Conservation (phyloP, 2,888 invertebrate genomes). For the Mallateleia sp. region DNA sequence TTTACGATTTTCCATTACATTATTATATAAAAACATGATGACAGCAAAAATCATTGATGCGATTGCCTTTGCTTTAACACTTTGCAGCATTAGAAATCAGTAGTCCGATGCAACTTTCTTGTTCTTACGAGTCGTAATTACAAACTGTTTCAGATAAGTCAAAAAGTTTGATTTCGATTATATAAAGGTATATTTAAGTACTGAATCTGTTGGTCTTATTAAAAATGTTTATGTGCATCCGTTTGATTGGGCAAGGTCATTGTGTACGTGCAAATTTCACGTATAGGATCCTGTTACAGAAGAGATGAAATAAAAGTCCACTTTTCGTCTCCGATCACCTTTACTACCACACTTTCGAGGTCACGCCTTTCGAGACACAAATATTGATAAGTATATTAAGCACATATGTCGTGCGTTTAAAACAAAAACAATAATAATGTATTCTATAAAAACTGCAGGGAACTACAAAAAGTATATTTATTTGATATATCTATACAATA, state of each 20-base stretch:
- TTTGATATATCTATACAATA: no score
- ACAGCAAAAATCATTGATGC: slow-evolving; percentile 47
- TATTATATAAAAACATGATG: slow-evolving; percentile 41
- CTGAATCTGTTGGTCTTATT: neutral
- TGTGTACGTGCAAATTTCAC: neutral
- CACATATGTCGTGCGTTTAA: neutral
- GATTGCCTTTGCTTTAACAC: slow-evolving; percentile 43
- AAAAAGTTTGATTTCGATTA: slow-evolving; percentile 1
- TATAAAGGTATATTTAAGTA: neutral
- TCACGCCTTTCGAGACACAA: slow-evolving; percentile 41
- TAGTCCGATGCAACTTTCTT: slow-evolving; percentile 40
- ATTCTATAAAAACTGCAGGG: no score
- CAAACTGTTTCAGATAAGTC: neutral
- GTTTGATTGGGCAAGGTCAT: slow-evolving; percentile 2
- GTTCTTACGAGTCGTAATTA: slow-evolving; percentile 8
- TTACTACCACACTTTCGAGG: slow-evolving; percentile 39
- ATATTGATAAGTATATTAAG: slow-evolving; percentile 10
- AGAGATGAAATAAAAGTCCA: slow-evolving; percentile 23
- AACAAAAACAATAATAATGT: no score
- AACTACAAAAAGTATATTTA: neutral
- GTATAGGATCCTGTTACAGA: slow-evolving; percentile 40
- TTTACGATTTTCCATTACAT: slow-evolving; percentile 21
- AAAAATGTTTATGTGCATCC: no score
- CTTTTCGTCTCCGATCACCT: slow-evolving; percentile 49
- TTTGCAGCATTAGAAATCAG: slow-evolving; percentile 51